Evolutionary conservation across 2,797 vertebrate species (phyloP).

Genomic region (Intellagama lesueurii): DNA sequence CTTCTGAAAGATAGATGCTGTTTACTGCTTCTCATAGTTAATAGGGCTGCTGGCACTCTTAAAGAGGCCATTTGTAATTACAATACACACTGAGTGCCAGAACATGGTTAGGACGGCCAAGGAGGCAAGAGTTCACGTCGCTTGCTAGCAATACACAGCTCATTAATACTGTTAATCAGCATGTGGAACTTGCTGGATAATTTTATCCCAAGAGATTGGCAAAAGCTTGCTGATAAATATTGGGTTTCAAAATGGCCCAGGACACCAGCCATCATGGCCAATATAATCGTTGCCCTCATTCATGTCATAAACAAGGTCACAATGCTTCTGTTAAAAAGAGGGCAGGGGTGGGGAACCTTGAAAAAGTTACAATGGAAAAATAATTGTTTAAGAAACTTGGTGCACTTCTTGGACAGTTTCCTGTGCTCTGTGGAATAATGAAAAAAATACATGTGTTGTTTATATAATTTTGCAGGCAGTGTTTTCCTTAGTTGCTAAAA

Average conservation of each 20-base stretch:
- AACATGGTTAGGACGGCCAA: slow-evolving; percentile 34
- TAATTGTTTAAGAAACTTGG: background rate
- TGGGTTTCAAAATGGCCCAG: background rate
- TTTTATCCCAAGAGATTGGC: background rate
- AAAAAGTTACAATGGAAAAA: background rate
- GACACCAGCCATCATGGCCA: background rate
- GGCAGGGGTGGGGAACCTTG: background rate
- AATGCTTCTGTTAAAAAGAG: background rate
- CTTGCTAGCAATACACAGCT: slow-evolving; percentile 34
- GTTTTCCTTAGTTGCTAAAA: background rate
- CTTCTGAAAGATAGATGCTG: background rate
- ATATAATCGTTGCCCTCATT: background rate
- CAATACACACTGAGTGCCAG: background rate
- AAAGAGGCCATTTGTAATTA: background rate
- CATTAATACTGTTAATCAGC: slow-evolving; percentile 41
- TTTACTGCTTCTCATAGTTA: background rate
- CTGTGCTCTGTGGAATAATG: slow-evolving; percentile 1
- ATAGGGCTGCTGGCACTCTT: background rate
- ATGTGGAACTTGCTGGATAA: background rate
- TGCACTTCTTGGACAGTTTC: background rate
- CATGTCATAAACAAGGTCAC: background rate
- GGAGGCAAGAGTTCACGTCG: background rate
- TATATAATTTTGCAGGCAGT: background rate
- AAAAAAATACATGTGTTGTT: background rate
- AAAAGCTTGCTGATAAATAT: slow-evolving; percentile 13